Evolutionary conservation across 1,140 invertebrate species (phyloP).

Genomic region (Cydia splendana): DNA sequence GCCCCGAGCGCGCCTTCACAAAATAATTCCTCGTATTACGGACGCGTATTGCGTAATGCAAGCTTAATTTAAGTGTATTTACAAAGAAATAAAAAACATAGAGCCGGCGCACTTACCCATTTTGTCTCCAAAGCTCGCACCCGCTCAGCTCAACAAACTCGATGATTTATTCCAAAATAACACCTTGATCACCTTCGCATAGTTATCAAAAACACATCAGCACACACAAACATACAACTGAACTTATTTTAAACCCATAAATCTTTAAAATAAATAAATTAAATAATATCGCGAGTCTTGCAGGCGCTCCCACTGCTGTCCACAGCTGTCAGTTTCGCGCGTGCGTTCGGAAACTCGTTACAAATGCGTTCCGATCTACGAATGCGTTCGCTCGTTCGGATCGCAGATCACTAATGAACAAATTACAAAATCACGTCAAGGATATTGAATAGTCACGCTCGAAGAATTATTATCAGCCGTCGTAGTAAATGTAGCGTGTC

Average conservation of each 20-base stretch:
- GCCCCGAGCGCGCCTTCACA: neutral
- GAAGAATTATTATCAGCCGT: conserved; percentile 16
- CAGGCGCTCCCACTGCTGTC: conserved; percentile 38
- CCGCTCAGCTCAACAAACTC: conserved; percentile 43
- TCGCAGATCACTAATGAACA: conserved; percentile 37
- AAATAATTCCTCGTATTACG: neutral
- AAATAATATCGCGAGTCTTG: conserved; percentile 34
- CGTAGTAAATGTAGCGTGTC: conserved; percentile 18
- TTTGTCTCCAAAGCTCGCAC: conserved; percentile 48
- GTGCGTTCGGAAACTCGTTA: conserved; percentile 59
- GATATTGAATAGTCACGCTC: conserved; percentile 28
- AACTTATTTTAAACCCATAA: conserved; percentile 39
- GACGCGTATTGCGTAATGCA: conserved; percentile 16
- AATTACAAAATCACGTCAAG: conserved; percentile 40
- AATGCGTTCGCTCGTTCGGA: conserved; percentile 44
- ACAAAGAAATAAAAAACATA: conserved; percentile 42
- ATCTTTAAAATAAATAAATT: conserved; percentile 46
- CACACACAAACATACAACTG: conserved; percentile 46
- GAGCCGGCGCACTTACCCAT: conserved; percentile 71
- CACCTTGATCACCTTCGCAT: conserved; percentile 52
- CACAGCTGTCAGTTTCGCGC: conserved; percentile 58
- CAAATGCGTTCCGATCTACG: conserved; percentile 31
- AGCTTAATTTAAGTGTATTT: conserved; percentile 15
- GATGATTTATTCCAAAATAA: conserved; percentile 33
- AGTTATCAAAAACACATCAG: conserved; percentile 57